Percentiles rank a stretch among this genome's conserved stretches.
Evolutionary conservation across 2,113 vertebrate genomes (phyloP).

Genomic region (Grallaria varia): DNA sequence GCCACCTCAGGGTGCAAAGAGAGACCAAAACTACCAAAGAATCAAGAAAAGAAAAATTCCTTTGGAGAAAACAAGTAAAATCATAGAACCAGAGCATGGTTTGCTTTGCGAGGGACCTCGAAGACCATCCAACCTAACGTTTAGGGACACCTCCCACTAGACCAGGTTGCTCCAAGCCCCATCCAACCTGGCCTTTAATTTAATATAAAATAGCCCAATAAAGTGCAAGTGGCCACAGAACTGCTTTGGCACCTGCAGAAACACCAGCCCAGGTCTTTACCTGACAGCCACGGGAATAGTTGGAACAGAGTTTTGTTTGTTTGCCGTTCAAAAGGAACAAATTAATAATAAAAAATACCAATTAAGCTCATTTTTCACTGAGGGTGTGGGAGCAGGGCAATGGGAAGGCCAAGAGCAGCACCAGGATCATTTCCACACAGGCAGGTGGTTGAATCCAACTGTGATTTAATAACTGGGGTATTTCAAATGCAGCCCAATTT

Average conservation of each 20-base stretch:
- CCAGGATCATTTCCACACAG: no score
- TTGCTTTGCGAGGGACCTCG: not conserved
- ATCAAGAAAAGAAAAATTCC: not conserved
- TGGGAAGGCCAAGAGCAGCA: not conserved
- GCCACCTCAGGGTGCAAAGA: not conserved
- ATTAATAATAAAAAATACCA: no score
- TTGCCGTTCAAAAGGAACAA: not conserved
- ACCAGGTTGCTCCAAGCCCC: not conserved
- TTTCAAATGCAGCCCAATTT: not conserved
- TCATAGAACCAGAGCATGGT: not conserved
- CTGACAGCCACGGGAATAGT: accelerated
- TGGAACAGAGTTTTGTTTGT: not conserved
- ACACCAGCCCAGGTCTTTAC: not conserved
- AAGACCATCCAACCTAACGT: not conserved
- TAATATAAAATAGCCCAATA: not conserved
- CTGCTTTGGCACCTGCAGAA: not conserved
- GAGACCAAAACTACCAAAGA: not conserved
- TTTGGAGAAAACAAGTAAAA: not conserved
- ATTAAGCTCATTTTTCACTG: accelerated
- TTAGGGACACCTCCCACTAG: not conserved
- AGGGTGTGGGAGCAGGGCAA: not conserved
- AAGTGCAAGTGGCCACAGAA: accelerated
- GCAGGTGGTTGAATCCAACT: not conserved
- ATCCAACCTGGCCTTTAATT: not conserved
- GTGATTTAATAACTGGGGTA: not conserved